Evolutionary conservation across 2,797 vertebrate species (phyloP).

Genomic region (Acridotheres tristis): DNA sequence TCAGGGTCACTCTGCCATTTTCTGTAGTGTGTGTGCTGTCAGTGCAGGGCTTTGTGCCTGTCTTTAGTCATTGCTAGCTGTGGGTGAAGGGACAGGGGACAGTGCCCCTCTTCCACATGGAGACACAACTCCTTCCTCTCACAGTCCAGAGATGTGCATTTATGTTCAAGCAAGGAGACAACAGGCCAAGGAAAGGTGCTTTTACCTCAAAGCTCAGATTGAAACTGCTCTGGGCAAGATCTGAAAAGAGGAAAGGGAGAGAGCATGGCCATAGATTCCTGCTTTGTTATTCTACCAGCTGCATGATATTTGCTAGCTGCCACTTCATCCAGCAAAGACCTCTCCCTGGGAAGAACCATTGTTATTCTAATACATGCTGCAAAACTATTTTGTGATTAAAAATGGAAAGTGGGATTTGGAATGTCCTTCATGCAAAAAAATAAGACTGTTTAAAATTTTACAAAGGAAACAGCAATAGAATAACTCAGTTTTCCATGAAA

Average conservation of each 20-base stretch:
- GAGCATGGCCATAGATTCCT: background rate
- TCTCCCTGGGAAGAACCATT: background rate
- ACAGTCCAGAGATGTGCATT: background rate
- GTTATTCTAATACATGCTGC: background rate
- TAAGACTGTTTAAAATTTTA: background rate
- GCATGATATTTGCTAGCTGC: background rate
- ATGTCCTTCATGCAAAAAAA: background rate
- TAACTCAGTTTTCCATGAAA: background rate
- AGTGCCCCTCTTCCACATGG: background rate
- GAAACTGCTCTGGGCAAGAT: background rate
- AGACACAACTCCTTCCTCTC: background rate
- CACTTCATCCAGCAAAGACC: background rate
- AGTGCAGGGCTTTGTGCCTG: accelerated
- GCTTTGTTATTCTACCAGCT: background rate
- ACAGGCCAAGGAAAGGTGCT: background rate
- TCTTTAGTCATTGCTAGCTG: too few species aligned
- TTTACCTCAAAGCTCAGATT: background rate
- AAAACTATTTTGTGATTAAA: background rate
- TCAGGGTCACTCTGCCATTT: background rate
- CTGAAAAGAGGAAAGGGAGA: background rate
- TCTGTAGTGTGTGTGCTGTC: background rate
- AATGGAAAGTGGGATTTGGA: background rate
- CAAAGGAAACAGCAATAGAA: background rate
- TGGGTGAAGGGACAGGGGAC: background rate
- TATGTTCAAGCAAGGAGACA: background rate